These are phyloP conservation scores for Philopedon plagiatum DNA, from an alignment of 2,888 invertebrate species.

Conservation along the genomic window DNA sequence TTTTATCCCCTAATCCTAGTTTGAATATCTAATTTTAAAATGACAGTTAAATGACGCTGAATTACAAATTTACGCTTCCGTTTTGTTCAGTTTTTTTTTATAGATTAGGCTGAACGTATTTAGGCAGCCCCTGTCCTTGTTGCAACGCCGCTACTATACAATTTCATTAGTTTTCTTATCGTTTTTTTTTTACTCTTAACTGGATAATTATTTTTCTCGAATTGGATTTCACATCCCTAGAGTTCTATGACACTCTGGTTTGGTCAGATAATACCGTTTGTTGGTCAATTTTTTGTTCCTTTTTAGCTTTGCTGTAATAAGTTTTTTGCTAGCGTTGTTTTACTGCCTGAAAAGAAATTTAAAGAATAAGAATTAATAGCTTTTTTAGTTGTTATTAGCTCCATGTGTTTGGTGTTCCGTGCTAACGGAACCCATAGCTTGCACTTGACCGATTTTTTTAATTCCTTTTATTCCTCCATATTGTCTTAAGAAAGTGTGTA, in stretches of 20 bases:
- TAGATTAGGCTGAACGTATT: background rate
- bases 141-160: background rate
- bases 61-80: no score
- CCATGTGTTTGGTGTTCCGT: no score
- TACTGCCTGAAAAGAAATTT: background rate
- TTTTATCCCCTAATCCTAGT: no score
- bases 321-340: background rate
- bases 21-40: no score
- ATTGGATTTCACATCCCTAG: background rate
- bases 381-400: no score
- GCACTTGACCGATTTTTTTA: no score
- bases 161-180: conserved; percentile 12
- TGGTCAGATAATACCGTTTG: background rate
- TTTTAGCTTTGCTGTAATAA: background rate
- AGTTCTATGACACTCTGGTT: conserved; percentile 12
- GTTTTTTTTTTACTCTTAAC: background rate
- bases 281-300: background rate
- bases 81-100: no score
- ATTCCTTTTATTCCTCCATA: no score
- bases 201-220: conserved; percentile 4
- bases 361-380: no score
- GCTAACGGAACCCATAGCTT: no score
- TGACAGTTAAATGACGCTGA: no score
- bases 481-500: no score
- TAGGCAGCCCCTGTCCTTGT: background rate